Conservation (phyloP, 1,140 invertebrate genomes). For the Pygmarrhopalites habei region DNA sequence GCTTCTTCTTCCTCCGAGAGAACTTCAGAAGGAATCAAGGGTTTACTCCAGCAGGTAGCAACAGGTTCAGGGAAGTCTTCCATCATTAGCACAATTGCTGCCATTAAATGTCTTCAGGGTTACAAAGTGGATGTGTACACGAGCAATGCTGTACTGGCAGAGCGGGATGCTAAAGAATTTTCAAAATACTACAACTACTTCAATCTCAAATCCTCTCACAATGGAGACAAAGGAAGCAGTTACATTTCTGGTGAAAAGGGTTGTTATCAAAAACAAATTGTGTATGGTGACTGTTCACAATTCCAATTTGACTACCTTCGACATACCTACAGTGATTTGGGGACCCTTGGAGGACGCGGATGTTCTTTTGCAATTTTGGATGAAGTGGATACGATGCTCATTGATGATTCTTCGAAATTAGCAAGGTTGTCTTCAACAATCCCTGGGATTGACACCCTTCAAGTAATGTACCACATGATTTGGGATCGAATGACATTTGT, state of each 20-base stretch:
- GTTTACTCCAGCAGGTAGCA: constrained; percentile 15
- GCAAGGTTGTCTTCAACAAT: constrained; percentile 13
- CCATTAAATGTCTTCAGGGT: neutral
- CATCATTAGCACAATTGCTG: constrained; percentile 14
- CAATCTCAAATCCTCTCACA: constrained; percentile 12
- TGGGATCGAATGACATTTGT: constrained; percentile 17
- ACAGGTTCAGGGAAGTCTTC: constrained; percentile 24
- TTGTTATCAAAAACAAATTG: constrained; percentile 24
- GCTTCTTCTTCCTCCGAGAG: no score
- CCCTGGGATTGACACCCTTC: constrained; percentile 22
- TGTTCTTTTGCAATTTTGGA: constrained; percentile 16
- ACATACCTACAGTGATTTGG: constrained; percentile 19
- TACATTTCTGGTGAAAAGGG: neutral
- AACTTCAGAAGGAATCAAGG: neutral
- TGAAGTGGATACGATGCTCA: constrained; percentile 28
- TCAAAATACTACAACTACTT: neutral
- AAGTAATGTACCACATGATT: constrained; percentile 20
- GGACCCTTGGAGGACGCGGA: constrained; percentile 4
- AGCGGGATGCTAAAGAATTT: constrained; percentile 20
- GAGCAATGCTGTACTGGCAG: constrained; percentile 15
- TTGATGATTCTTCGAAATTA: constrained; percentile 22
- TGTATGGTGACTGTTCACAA: constrained; percentile 21
- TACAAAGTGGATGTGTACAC: constrained; percentile 14
- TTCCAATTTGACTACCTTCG: constrained; percentile 27
- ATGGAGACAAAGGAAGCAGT: neutral